Evolutionary conservation across 30 jellyfish, hydroid and myxozoan species (phyloP).

Genomic region (Turritopsis rubra): DNA sequence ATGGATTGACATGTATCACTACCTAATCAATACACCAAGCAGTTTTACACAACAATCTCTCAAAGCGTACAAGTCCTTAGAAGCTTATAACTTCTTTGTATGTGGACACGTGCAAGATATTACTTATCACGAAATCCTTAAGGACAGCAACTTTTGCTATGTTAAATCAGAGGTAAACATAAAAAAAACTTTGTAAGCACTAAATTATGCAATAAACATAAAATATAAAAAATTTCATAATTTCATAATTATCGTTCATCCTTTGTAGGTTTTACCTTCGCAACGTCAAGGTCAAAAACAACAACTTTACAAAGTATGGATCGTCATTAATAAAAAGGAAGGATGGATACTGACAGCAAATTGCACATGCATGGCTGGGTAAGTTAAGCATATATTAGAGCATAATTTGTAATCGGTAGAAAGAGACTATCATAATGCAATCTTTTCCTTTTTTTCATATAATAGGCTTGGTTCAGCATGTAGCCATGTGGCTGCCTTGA

Average conservation of each 20-base stretch:
- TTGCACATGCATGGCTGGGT: conserved; percentile 54
- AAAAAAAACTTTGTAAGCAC: no score
- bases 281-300: conserved; percentile 36
- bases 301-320: conserved; percentile 27
- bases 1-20: conserved; percentile 39
- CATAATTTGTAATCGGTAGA: no score
- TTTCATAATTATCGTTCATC: no score
- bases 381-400: no score
- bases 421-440: no score
- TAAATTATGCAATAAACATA: no score
- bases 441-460: no score
- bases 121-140: conserved; percentile 24
- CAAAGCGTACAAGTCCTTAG: no score
- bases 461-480: conserved; percentile 43
- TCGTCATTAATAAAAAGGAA: conserved; percentile 27
- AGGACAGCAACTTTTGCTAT: conserved; percentile 33
- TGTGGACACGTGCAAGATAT: conserved; percentile 52
- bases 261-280: conserved; percentile 34
- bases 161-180: conserved; percentile 37
- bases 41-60: conserved; percentile 21
- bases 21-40: conserved; percentile 41
- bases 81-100: no score
- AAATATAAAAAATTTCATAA: no score
- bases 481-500: conserved; percentile 48
- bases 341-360: conserved; percentile 45